phyloP scores from a whole-genome alignment of 2,113 vertebrate genomes.

The Crotalus viridis region DNA sequence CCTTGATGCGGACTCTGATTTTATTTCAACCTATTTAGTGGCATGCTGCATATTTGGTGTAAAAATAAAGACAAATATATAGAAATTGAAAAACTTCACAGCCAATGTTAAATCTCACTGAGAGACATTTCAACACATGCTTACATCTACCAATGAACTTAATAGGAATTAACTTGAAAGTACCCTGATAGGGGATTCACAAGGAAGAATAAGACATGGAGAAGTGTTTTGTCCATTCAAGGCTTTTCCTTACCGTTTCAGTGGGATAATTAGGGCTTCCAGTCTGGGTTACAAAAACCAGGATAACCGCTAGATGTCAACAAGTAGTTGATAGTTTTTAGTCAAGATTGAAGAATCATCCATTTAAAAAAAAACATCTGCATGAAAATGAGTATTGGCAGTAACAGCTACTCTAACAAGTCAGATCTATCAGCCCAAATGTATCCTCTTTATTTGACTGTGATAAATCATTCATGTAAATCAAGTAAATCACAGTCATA shows the following conservation, averaged over 20 bases:
- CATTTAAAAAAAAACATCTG: background rate
- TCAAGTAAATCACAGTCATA: background rate
- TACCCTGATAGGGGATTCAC: background rate
- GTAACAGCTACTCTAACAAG: background rate
- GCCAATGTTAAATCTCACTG: background rate
- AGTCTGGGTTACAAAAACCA: background rate
- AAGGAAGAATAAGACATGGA: background rate
- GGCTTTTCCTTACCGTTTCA: background rate
- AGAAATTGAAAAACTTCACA: background rate
- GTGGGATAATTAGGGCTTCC: background rate
- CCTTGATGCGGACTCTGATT: constrained; percentile 4
- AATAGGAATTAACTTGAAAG: background rate
- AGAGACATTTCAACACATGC: background rate
- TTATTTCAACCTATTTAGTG: constrained; percentile 37
- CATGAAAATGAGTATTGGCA: background rate
- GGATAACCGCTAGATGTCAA: background rate
- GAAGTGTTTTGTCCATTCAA: background rate
- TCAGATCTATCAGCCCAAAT: background rate
- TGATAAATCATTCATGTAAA: background rate
- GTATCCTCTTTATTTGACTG: background rate
- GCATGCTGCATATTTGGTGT: background rate
- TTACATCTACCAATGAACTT: background rate
- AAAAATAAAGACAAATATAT: background rate
- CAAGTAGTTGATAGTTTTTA: background rate
- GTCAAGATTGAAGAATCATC: background rate